These are phyloP conservation scores for Prionailurus bengalensis DNA, from an alignment of 2,113 vertebrate species.

Conservation along the genomic window DNA sequence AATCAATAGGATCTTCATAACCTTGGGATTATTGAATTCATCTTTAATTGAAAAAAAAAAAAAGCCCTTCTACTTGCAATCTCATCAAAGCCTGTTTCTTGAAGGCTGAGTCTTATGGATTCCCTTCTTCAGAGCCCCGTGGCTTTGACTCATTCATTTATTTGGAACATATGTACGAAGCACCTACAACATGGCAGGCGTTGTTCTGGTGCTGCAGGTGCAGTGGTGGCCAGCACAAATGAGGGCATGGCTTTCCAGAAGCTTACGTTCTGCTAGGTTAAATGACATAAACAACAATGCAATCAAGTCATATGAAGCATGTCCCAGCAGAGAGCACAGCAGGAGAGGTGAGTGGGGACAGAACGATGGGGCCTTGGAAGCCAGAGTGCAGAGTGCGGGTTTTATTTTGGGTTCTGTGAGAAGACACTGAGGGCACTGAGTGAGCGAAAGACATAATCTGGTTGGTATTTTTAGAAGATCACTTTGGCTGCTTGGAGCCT, in stretches of 20 bases:
- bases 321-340: neutral
- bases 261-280: neutral
- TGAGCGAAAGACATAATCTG: neutral
- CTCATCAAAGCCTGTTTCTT: neutral
- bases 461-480: neutral
- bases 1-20: slow-evolving; percentile 12
- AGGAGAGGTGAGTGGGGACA: neutral
- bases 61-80: neutral
- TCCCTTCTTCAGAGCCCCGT: neutral
- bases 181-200: neutral
- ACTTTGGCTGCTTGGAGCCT: neutral
- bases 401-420: neutral
- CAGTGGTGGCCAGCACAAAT: neutral
- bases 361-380: neutral
- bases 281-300: neutral
- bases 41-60: slow-evolving; percentile 24
- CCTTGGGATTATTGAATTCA: slow-evolving; percentile 6
- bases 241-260: neutral
- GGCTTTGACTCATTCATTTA: slow-evolving; percentile 11
- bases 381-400: neutral
- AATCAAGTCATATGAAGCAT: neutral
- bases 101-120: neutral
- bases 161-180: neutral
- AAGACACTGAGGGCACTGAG: neutral
- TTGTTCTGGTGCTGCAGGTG: neutral